Percentiles rank a stretch among this genome's conserved stretches.
Conservation (phyloP, 2,113 vertebrate species). For the Peromyscus polionotus region DNA sequence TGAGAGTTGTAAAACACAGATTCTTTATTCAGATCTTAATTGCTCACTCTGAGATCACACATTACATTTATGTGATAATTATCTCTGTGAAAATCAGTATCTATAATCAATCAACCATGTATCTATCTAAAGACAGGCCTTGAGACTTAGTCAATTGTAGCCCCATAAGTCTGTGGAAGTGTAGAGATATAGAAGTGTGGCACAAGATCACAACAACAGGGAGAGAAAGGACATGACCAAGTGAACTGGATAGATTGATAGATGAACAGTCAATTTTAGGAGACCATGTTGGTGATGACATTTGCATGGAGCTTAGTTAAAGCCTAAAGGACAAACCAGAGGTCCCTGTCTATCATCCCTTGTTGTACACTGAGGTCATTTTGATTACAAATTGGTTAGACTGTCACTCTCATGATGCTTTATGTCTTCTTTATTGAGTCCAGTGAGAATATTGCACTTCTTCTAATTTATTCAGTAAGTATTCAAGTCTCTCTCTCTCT, state of each 20-base stretch:
- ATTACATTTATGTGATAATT: not conserved
- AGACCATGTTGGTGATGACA: not conserved
- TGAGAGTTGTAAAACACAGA: not conserved
- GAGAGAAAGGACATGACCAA: not conserved
- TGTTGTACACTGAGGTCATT: not conserved
- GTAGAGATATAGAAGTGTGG: not conserved
- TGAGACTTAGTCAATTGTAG: not conserved
- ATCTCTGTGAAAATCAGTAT: not conserved
- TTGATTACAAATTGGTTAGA: no score
- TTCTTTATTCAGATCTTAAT: not conserved
- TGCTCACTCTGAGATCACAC: not conserved
- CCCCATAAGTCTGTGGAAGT: not conserved
- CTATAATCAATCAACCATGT: not conserved
- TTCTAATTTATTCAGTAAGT: not conserved
- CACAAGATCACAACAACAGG: not conserved
- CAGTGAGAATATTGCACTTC: not conserved
- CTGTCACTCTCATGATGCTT: not conserved
- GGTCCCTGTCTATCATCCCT: not conserved
- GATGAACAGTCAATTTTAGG: not conserved
- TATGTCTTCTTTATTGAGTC: not conserved
- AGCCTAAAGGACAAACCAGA: not conserved
- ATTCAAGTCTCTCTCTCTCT: not conserved
- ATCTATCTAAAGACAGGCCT: not conserved
- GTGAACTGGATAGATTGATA: no score
- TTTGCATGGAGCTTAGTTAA: not conserved